Evolutionary conservation across 1,140 invertebrate genomes (phyloP).

Genomic region (Neodiprion pinetum): DNA sequence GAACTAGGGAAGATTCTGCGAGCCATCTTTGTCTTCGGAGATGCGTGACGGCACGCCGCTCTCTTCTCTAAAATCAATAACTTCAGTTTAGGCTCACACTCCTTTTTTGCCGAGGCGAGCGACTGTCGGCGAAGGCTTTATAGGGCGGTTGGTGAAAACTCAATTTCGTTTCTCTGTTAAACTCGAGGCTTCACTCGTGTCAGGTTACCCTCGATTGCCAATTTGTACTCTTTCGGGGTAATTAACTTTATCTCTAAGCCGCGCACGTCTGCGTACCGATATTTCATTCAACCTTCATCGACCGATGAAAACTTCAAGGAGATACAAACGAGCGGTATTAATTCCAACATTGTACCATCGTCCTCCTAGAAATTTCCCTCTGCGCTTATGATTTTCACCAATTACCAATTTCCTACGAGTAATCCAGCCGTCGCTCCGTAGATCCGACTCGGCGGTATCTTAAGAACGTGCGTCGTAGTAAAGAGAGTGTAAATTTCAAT

Average conservation of each 20-base stretch:
- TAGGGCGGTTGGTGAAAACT: background rate
- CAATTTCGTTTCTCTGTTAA: background rate
- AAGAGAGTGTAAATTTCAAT: background rate
- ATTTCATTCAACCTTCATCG: background rate
- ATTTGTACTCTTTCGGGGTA: conserved; percentile 1
- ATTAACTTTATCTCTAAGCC: background rate
- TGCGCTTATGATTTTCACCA: too few relatives aligned
- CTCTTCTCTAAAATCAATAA: conserved; percentile 6
- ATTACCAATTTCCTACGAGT: too few relatives aligned
- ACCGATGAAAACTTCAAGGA: background rate
- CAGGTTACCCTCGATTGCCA: conserved; percentile 6
- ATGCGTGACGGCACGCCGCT: background rate
- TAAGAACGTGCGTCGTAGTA: background rate
- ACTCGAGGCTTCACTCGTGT: conserved; percentile 1
- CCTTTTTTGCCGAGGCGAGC: background rate
- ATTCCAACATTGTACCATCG: too few relatives aligned
- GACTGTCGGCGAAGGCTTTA: conserved; percentile 3
- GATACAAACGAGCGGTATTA: background rate
- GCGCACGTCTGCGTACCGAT: background rate
- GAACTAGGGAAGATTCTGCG: background rate
- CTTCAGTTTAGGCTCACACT: conserved; percentile 1
- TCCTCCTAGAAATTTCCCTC: too few relatives aligned
- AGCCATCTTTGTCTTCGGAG: background rate
- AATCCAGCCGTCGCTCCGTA: too few relatives aligned
- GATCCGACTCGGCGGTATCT: background rate